Evolutionary conservation across 2,797 vertebrate species (phyloP).

Genomic region (Myotis findleyi): DNA sequence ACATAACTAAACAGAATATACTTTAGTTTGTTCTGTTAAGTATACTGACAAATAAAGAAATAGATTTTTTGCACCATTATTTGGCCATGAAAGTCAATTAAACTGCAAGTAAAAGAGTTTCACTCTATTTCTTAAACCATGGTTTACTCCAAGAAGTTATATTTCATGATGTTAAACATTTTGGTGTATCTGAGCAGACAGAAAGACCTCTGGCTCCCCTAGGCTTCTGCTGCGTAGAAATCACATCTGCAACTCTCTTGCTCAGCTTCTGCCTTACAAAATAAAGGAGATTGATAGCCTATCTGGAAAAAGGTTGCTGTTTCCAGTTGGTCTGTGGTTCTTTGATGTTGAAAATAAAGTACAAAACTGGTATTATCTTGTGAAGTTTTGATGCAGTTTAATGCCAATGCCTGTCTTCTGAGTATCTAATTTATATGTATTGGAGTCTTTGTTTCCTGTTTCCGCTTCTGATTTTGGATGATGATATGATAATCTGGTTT

Average conservation of each 20-base stretch:
- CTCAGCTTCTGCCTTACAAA: conserved; percentile 4
- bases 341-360: conserved; percentile 62
- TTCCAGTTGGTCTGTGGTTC: conserved; percentile 25
- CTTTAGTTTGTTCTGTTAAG: background rate
- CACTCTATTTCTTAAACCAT: background rate
- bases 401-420: conserved; percentile 15
- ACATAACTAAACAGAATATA: background rate
- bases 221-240: background rate
- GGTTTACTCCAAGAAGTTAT: background rate
- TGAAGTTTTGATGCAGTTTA: conserved; percentile 38
- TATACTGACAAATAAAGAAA: background rate
- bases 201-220: background rate
- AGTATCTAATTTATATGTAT: conserved; percentile 54
- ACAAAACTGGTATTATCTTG: conserved; percentile 46
- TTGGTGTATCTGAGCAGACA: background rate
- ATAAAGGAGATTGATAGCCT: conserved; percentile 11
- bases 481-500: conserved; percentile 54
- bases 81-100: background rate
- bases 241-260: background rate
- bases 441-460: conserved; percentile 54
- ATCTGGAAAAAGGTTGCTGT: background rate
- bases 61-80: background rate
- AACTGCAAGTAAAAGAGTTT: background rate
- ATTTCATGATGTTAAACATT: background rate
- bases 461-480: conserved; percentile 61